Conservation (phyloP, 2,888 invertebrate species). For the Conops quadrifasciatus region DNA sequence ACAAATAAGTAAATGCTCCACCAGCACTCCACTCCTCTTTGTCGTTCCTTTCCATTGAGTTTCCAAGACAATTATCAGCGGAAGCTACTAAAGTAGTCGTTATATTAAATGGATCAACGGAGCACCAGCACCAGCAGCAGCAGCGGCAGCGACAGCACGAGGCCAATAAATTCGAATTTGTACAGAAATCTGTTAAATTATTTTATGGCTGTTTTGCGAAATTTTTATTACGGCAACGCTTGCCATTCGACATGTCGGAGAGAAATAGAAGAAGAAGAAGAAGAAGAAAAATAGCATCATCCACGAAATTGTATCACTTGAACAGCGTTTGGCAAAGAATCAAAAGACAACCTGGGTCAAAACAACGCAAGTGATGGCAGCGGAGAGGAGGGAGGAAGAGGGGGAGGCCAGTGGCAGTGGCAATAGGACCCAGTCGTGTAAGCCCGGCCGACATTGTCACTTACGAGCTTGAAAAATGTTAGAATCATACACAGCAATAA, state of each 20-base stretch:
- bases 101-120: slow-evolving; percentile 12
- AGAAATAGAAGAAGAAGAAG: background rate
- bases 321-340: slow-evolving; percentile 27
- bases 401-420: background rate
- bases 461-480: slow-evolving; percentile 29
- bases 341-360: slow-evolving; percentile 3
- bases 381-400: background rate
- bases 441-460: slow-evolving; percentile 24
- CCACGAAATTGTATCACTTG: slow-evolving; percentile 17
- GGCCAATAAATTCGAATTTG: slow-evolving; percentile 30
- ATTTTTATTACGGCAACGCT: slow-evolving; percentile 23
- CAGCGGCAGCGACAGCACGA: background rate
- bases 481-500: slow-evolving; percentile 21
- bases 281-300: slow-evolving; percentile 12
- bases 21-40: background rate
- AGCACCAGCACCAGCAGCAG: background rate
- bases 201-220: slow-evolving; percentile 24
- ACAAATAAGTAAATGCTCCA: background rate
- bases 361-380: background rate
- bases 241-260: slow-evolving; percentile 13
- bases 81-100: background rate
- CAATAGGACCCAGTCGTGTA: background rate
- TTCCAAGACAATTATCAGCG: slow-evolving; percentile 7
- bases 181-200: slow-evolving; percentile 27
- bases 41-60: background rate